A percentile compares a stretch with the other conserved stretches of the same genome.
Conservation (phyloP, 1,140 invertebrate species). For the Lepidostoma basale region DNA sequence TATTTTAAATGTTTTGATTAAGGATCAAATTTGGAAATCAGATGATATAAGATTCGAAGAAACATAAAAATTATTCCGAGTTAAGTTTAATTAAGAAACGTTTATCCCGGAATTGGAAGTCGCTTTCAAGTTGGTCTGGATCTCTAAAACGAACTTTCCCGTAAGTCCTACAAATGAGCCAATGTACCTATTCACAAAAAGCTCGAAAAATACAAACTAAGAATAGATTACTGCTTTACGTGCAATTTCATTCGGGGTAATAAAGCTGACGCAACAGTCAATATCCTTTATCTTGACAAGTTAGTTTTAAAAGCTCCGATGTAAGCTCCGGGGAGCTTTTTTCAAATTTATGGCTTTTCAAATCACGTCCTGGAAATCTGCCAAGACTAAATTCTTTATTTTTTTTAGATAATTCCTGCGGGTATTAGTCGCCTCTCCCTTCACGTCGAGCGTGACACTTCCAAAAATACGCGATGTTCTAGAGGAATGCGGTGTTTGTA, state of each 20-base stretch:
- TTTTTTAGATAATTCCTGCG: slow-evolving; percentile 21
- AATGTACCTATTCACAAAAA: too few relatives aligned
- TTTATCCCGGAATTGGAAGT: too few relatives aligned
- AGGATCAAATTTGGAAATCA: too few relatives aligned
- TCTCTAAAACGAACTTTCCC: too few relatives aligned
- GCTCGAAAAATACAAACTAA: too few relatives aligned
- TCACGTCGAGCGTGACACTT: slow-evolving; percentile 23
- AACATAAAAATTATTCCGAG: too few relatives aligned
- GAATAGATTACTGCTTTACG: not conserved
- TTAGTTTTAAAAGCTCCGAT: slow-evolving; percentile 1
- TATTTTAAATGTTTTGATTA: too few relatives aligned
- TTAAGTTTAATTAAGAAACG: too few relatives aligned
- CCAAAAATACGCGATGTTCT: slow-evolving; percentile 17
- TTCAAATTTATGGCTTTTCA: slow-evolving; percentile 11
- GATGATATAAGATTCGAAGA: too few relatives aligned
- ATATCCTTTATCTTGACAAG: slow-evolving; percentile 10
- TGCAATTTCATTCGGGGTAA: slow-evolving; percentile 2
- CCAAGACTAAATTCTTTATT: slow-evolving; percentile 15
- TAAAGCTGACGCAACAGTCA: not conserved
- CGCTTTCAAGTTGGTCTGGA: too few relatives aligned
- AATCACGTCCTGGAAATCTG: slow-evolving; percentile 14
- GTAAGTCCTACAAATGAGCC: too few relatives aligned
- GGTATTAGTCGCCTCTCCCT: slow-evolving; percentile 22
- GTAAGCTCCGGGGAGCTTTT: slow-evolving; percentile 7
- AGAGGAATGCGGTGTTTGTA: slow-evolving; percentile 1